Evolutionary conservation across 2,113 vertebrate species (phyloP).

Genomic region (Promerops cafer): DNA sequence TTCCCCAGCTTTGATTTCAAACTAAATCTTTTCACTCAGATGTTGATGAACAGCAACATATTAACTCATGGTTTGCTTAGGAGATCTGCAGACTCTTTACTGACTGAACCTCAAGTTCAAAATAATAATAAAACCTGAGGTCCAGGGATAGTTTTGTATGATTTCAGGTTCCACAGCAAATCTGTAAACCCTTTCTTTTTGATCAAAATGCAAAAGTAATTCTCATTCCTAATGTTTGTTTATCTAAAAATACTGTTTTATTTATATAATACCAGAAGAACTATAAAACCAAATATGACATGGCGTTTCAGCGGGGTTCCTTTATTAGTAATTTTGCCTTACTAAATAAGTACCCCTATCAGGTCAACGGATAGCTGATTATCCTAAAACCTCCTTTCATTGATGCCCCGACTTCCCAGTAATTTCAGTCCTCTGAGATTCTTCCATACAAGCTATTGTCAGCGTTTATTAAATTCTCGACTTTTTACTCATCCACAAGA

Average conservation of each 20-base stretch:
- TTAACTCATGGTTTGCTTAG: not conserved
- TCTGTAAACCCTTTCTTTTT: not conserved
- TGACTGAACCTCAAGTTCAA: not conserved
- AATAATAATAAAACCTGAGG: not conserved
- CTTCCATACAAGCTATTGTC: conserved; percentile 20
- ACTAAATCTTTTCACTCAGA: not conserved
- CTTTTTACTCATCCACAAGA: conserved; percentile 48
- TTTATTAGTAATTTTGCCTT: conserved; percentile 6
- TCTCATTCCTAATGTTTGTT: not conserved
- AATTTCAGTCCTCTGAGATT: conserved; percentile 5
- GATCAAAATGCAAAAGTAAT: not conserved
- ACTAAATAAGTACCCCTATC: not conserved
- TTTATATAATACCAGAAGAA: not conserved
- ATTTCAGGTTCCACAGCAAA: not conserved
- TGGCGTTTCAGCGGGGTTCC: not conserved
- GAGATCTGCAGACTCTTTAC: not conserved
- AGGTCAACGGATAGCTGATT: conserved; percentile 28
- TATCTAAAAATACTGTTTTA: not conserved
- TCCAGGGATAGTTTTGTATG: not conserved
- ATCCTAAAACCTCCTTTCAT: not conserved
- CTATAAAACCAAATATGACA: not conserved
- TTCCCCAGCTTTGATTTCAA: not conserved
- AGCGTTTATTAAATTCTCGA: conserved; percentile 57
- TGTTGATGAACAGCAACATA: not conserved
- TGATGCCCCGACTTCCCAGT: not conserved